Evolutionary conservation across 2,797 vertebrate genomes (phyloP).

Genomic region (Momotus momota): DNA sequence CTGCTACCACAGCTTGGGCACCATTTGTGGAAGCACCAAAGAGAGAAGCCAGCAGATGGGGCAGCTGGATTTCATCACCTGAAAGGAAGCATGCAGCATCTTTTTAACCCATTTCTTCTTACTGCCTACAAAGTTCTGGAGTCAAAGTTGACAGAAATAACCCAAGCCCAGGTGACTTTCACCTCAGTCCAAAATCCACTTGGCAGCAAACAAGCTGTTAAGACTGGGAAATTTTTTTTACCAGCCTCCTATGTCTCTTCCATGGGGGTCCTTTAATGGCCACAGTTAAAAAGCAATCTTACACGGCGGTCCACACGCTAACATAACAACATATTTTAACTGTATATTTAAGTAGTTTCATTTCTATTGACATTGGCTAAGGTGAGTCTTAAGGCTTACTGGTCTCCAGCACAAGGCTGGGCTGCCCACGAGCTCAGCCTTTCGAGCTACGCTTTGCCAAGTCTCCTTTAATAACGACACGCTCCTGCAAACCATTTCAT

Average conservation of each 20-base stretch:
- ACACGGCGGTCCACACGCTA: constrained; percentile 63
- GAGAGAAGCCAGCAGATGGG: not conserved
- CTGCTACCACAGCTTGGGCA: not conserved
- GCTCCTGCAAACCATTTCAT: not conserved
- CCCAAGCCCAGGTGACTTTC: not conserved
- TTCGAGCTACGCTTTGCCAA: not conserved
- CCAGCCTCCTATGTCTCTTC: not conserved
- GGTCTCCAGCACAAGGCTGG: not conserved
- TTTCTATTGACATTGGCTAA: constrained; percentile 56
- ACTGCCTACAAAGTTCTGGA: not conserved
- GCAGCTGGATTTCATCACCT: not conserved
- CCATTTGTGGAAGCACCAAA: accelerated
- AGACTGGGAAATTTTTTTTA: not conserved
- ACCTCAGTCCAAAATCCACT: not conserved
- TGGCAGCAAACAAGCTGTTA: constrained; percentile 15
- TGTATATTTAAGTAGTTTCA: constrained; percentile 48
- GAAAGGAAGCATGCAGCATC: not conserved
- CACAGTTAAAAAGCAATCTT: constrained; percentile 31
- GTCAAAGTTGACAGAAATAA: not conserved
- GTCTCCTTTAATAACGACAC: not conserved
- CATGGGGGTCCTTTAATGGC: not conserved
- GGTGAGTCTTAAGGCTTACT: not conserved
- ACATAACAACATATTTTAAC: constrained; percentile 62
- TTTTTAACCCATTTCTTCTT: not conserved
- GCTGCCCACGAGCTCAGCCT: not conserved